A percentile compares a stretch with the other conserved stretches of the same genome.
phyloP scores from a whole-genome alignment of 2,113 vertebrate genomes.

The Petrocephalus zakoni region DNA sequence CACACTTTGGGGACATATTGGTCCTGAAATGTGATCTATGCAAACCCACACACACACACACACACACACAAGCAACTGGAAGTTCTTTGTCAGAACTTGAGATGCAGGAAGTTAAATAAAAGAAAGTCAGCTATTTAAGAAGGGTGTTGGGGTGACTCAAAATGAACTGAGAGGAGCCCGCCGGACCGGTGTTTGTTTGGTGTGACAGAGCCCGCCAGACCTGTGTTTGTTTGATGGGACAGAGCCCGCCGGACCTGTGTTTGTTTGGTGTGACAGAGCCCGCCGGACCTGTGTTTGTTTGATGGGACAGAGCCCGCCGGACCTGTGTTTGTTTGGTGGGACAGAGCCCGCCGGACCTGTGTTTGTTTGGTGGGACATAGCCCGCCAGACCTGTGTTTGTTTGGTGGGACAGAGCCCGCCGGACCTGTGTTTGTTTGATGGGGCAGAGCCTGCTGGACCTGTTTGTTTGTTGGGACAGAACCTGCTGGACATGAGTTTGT shows the following conservation, averaged over 20 bases:
- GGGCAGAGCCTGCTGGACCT: too few relatives aligned
- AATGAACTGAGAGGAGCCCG: not conserved
- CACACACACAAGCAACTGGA: not conserved
- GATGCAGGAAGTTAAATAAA: not conserved
- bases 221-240: not conserved
- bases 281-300: not conserved
- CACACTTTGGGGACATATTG: too few relatives aligned
- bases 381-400: too few relatives aligned
- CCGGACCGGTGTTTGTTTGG: not conserved
- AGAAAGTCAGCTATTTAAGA: not conserved
- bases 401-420: too few relatives aligned
- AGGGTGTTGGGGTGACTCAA: not conserved
- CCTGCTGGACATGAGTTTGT: not conserved
- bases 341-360: not conserved
- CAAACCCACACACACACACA: too few relatives aligned
- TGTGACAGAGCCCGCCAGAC: not conserved
- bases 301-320: not conserved
- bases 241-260: too few relatives aligned
- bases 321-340: too few relatives aligned
- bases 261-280: too few relatives aligned
- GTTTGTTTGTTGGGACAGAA: not conserved
- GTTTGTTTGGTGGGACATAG: not conserved
- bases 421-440: not conserved
- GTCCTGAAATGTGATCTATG: too few relatives aligned
- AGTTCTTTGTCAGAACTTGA: not conserved